Conservation (phyloP, 2,888 invertebrate species). For the Mythimna ferrago region DNA sequence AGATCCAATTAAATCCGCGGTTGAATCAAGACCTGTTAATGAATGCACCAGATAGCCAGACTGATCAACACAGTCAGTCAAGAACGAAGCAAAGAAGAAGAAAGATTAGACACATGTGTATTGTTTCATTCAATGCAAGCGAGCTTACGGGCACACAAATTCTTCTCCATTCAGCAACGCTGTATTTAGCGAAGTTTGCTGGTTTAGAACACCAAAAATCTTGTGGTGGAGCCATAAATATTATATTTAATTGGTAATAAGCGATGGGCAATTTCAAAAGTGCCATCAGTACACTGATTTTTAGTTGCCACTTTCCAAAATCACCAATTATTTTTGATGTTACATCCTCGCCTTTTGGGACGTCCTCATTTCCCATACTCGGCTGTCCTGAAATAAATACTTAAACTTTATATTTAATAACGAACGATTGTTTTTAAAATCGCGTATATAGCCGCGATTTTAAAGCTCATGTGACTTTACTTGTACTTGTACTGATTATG, state of each 20-base stretch:
- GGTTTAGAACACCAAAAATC: conserved; percentile 91
- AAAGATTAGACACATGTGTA: too few relatives aligned
- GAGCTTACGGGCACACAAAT: conserved; percentile 81
- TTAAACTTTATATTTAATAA: neutral
- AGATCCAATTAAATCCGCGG: too few relatives aligned
- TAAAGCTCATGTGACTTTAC: too few relatives aligned
- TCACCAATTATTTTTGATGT: conserved; percentile 87
- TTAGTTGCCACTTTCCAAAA: conserved; percentile 91
- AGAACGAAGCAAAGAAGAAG: too few relatives aligned
- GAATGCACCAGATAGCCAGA: too few relatives aligned
- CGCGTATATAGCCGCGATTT: neutral
- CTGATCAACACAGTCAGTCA: too few relatives aligned
- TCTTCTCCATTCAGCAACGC: conserved; percentile 85
- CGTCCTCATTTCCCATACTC: too few relatives aligned
- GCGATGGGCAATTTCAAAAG: conserved; percentile 91
- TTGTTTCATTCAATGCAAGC: too few relatives aligned
- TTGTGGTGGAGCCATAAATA: conserved; percentile 91
- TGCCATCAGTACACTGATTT: conserved; percentile 89
- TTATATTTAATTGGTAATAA: conserved; percentile 92
- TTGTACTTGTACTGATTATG: neutral
- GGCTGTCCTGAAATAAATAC: conserved; percentile 26
- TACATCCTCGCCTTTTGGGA: conserved; percentile 67
- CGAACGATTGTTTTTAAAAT: neutral
- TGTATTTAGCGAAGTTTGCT: conserved; percentile 65
- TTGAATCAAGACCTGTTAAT: too few relatives aligned